These are phyloP conservation scores for Cremastinae sp. DNA, from an alignment of 2,888 invertebrate genomes.

Conservation along the genomic window DNA sequence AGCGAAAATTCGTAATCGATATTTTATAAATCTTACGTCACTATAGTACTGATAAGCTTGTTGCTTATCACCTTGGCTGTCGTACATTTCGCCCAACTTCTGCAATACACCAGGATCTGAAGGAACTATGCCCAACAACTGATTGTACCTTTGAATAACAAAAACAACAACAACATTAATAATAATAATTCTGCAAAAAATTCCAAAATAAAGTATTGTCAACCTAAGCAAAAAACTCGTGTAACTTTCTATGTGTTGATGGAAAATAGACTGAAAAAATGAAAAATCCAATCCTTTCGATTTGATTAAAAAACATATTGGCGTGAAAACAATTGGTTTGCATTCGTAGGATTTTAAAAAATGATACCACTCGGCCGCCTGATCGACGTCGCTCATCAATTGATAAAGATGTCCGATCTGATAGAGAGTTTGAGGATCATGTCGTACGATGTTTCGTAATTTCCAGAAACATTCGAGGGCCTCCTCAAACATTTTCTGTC, in stretches of 20 bases:
- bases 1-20: neutral
- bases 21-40: conserved; percentile 82
- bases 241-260: neutral
- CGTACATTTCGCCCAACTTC: conserved; percentile 94
- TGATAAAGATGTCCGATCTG: conserved; percentile 91
- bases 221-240: neutral
- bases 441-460: conserved; percentile 85
- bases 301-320: neutral
- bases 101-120: conserved; percentile 95
- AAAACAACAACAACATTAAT: conserved; percentile 12
- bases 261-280: neutral
- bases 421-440: conserved; percentile 88
- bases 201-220: conserved; percentile 3
- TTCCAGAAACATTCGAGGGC: conserved; percentile 91
- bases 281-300: neutral
- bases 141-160: conserved; percentile 84
- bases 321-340: neutral
- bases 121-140: conserved; percentile 90
- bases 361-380: conserved; percentile 83
- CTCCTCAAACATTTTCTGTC: conserved; percentile 86
- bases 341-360: neutral
- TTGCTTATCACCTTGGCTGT: conserved; percentile 93
- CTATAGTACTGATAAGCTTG: conserved; percentile 92
- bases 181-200: neutral
- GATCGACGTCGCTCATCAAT: conserved; percentile 83